Base-by-base conservation (phyloP, 2,888 invertebrate genomes). In the Dasysyrphus albostriatus region DNA sequence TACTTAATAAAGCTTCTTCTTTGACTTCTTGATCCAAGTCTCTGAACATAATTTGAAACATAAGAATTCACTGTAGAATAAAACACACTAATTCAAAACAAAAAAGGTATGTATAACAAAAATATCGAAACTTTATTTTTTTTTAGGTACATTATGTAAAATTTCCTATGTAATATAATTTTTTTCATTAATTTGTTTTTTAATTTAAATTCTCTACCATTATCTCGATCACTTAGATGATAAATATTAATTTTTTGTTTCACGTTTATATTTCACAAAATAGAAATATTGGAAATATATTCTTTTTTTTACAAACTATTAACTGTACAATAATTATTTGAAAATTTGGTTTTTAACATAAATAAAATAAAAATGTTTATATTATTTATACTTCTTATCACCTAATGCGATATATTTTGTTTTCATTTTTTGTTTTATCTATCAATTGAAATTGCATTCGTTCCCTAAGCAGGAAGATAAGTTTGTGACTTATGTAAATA, bases 131-230 rank as follows among this genome's bases (percentile, higher is more conserved):
- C 79, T 87, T 83, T 87, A 83, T 61, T 67, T 65, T 87, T n/a
- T 5, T 87, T 84, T 87, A 87, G 87, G 87, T 87, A 87, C 87
- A 83, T 87, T 79, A 87, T 87, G 87, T 87, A 87, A 87, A 87
- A 83, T 78, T 87, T 78, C 76, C 82, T 85, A 85, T 70, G 59
- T 82, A 74, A 49, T 74, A 70, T 82, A 34, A 63, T 79, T 70
- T 54, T 54, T 75, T 56, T 58, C 14, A 58, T 79, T 47, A 12
- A 42, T 84, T 59, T 81, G 19, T 12, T 56, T 69, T 65, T 81
- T 19, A n/a, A 63, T 69, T 65, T 74, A 37, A 80, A 61, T 85
- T 82, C 58, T 85, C 73, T 85, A 69, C 77, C 67, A 61, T 72
- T 49, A 39, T 74, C 51, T 72, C 56, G 32, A 74, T 73, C 69